Percentiles rank a stretch among this genome's conserved stretches.
Evolutionary conservation across 2,888 invertebrate species (phyloP).

Genomic region (Ephialtes manifestator): DNA sequence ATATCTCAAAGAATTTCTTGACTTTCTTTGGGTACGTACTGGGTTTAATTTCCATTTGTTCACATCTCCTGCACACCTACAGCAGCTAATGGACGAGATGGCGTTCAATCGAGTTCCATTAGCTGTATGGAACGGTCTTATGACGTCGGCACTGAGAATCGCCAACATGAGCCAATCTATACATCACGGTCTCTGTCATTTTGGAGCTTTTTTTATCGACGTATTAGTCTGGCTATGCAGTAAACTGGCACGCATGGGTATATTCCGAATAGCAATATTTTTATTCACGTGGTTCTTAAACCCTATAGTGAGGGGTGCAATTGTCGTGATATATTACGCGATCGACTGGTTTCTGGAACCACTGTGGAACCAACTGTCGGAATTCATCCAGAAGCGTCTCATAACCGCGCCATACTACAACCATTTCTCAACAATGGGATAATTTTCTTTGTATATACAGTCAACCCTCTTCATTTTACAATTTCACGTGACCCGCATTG

Average conservation of each 20-base stretch:
- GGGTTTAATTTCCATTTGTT: constrained; percentile 14
- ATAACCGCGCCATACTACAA: constrained; percentile 24
- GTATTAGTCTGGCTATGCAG: constrained; percentile 3
- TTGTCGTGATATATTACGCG: neutral
- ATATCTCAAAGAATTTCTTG: neutral
- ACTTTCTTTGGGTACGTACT: constrained; percentile 20
- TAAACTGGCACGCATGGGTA: neutral
- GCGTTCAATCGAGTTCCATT: constrained; percentile 43
- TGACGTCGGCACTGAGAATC: constrained; percentile 2
- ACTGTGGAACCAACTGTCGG: neutral
- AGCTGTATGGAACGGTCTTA: constrained; percentile 2
- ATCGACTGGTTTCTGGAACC: neutral
- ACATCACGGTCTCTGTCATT: neutral
- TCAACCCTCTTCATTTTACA: neutral
- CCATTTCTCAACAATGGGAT: neutral
- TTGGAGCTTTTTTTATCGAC: constrained; percentile 40
- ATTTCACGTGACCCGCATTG: neutral
- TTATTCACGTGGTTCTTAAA: neutral
- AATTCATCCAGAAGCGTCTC: constrained; percentile 14
- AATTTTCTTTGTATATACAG: neutral
- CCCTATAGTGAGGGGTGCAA: neutral
- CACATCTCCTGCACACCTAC: constrained; percentile 10
- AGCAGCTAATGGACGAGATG: constrained; percentile 4
- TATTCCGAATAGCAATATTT: constrained; percentile 7
- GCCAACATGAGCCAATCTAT: neutral